phyloP scores from a whole-genome alignment of 2,888 invertebrate species.

The Archaeoteleia sp. region DNA sequence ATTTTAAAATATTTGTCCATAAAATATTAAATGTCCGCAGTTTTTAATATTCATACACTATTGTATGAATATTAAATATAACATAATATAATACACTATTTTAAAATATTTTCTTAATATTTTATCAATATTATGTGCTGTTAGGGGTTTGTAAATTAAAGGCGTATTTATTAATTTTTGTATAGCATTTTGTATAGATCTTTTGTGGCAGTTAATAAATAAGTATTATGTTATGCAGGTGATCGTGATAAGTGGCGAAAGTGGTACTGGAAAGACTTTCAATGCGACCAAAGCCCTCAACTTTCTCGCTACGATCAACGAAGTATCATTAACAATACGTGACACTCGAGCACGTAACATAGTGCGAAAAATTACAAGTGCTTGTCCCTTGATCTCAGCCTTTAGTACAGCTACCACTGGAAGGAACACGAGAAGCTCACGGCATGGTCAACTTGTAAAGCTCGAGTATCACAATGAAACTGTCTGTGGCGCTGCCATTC shows the following conservation, averaged over 20 bases:
- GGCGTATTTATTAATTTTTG: no score
- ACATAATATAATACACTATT: no score
- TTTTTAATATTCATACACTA: no score
- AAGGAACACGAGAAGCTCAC: conserved; percentile 72
- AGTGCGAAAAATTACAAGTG: conserved; percentile 64
- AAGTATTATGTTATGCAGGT: conserved; percentile 52
- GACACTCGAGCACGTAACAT: conserved; percentile 52
- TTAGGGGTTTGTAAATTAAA: no score
- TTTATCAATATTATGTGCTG: no score
- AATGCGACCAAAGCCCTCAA: conserved; percentile 72
- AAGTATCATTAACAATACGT: conserved; percentile 16
- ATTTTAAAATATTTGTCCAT: no score
- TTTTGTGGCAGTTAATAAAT: no score
- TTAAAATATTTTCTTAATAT: no score
- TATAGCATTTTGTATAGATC: no score
- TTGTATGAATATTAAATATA: no score
- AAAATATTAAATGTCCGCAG: no score
- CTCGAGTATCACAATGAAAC: conserved; percentile 67
- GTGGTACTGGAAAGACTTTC: conserved; percentile 75
- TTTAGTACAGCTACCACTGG: conserved; percentile 73
- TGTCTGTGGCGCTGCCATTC: conserved; percentile 70
- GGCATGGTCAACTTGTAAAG: conserved; percentile 73
- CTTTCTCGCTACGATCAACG: conserved; percentile 64
- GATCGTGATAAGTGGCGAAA: conserved; percentile 74
- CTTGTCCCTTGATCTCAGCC: conserved; percentile 65